Evolutionary conservation across 2,113 vertebrate genomes (phyloP), one percentile per base, ranked within the genome.

Genomic region (Monopterus albus): DNA sequence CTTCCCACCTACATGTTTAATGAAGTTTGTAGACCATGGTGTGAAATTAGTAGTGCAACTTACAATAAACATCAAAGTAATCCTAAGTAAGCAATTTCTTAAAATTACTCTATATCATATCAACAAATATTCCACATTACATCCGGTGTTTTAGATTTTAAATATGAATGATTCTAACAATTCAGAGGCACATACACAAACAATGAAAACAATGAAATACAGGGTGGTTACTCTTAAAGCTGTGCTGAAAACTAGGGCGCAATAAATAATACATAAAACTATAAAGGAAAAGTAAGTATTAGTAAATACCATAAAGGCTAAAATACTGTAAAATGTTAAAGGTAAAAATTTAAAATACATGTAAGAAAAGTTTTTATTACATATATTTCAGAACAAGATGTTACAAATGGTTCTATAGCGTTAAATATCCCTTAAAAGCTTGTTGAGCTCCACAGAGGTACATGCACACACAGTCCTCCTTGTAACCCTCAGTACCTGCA

Each of bases 401-500:
- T 7, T 35, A 4, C 36, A 50, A 18, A 28, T n/a, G 26, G 29
- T 63, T 40, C 7, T 21, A 13, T 31, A 20, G 45, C 31, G 66
- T 5, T 38, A 7, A 43, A 50, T 61, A 35, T 29, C 23, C 28
- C 12, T 6, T 15, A 11, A 36, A 40, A 42, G 56, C 47, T 31
- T 45, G 39, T 13, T 49, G 50, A 51, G 47, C 23, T 31, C 28
- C 10, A 36, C 35, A 42, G 31, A 5, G 55, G 13, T 55, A 46
- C 42, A 66, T 3, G 51, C 33, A 75, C 46, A 83, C 65, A 82
- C 47, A 66, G 76, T 20, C 51, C 40, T 43, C 60, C 55, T 71
- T 78, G 70, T 78, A 45, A 8, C n/a, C 31, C 36, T 40, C 68
- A 78, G 52, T n/a, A 36, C 20, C 17, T 40, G 43, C 43, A 47